Conservation (phyloP, 2,797 vertebrate species). For the Gallirallus australis region DNA sequence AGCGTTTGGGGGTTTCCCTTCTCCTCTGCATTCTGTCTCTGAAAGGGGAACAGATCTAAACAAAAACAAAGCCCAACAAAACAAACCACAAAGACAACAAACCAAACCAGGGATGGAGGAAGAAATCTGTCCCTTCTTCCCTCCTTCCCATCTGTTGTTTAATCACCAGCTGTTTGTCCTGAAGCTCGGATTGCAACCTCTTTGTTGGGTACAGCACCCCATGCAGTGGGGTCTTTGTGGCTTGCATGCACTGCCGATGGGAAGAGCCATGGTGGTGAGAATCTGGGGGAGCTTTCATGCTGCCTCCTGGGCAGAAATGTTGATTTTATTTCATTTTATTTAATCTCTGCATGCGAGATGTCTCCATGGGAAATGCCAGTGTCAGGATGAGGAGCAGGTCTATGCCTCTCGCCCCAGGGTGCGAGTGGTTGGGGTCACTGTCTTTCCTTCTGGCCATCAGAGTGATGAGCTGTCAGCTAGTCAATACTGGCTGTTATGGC, state of each 20-base stretch:
- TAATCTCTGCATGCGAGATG: background rate
- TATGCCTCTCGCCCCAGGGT: accelerated
- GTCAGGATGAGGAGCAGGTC: accelerated
- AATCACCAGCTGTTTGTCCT: slow-evolving; percentile 56
- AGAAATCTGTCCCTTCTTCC: slow-evolving; percentile 13
- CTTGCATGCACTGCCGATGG: accelerated
- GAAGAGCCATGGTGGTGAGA: background rate
- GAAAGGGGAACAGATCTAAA: background rate
- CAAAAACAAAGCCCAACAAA: background rate
- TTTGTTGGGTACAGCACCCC: accelerated
- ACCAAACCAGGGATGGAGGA: background rate
- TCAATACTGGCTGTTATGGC: background rate
- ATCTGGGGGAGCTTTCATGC: background rate
- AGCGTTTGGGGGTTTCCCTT: background rate
- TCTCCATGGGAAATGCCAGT: background rate
- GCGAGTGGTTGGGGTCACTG: background rate
- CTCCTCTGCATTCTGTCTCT: background rate
- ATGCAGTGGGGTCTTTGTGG: background rate
- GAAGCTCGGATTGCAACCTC: slow-evolving; percentile 38
- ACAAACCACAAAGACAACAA: too few relatives aligned
- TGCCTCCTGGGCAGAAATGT: background rate
- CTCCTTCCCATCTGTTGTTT: slow-evolving; percentile 53
- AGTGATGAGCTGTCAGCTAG: background rate
- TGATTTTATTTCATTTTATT: too few relatives aligned
- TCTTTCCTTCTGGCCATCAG: accelerated